Evolutionary conservation across 2,888 invertebrate species (phyloP).

Genomic region (Orthonevra nobilis): DNA sequence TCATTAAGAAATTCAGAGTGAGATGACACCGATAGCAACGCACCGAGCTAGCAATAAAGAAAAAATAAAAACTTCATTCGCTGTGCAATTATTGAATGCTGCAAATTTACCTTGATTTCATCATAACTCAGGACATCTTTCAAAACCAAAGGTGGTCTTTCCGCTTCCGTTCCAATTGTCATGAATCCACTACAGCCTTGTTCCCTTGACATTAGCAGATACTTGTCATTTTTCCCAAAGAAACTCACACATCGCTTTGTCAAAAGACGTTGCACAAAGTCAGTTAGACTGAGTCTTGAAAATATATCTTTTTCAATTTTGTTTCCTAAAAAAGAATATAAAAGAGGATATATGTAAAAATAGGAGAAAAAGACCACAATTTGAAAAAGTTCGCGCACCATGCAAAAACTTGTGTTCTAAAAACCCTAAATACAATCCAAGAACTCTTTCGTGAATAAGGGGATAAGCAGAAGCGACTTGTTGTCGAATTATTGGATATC

Average conservation of each 20-base stretch:
- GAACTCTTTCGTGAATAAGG: conserved; percentile 84
- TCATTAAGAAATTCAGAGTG: conserved; percentile 83
- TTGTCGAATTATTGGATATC: conserved; percentile 73
- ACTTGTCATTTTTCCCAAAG: conserved; percentile 80
- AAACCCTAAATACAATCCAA: conserved; percentile 84
- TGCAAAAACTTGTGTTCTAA: conserved; percentile 82
- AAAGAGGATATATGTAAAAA: background rate
- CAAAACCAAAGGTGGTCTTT: conserved; percentile 80
- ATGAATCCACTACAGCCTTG: conserved; percentile 81
- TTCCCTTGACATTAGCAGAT: conserved; percentile 79
- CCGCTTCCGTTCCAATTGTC: conserved; percentile 80
- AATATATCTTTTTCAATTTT: conserved; percentile 78
- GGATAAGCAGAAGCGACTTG: conserved; percentile 84
- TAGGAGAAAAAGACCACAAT: no score
- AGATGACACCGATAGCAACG: conserved; percentile 82
- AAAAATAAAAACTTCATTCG: background rate
- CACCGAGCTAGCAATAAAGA: conserved; percentile 79
- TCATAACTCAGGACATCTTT: conserved; percentile 82
- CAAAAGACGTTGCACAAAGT: conserved; percentile 82
- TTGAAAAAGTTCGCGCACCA: conserved; percentile 71
- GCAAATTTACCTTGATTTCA: conserved; percentile 81
- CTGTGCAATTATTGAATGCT: background rate
- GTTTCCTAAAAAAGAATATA: conserved; percentile 73
- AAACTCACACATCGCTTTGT: conserved; percentile 82
- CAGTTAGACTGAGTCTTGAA: conserved; percentile 79